Conservation (phyloP, 1,140 invertebrate genomes). For the Zaprionus gabonicus region DNA sequence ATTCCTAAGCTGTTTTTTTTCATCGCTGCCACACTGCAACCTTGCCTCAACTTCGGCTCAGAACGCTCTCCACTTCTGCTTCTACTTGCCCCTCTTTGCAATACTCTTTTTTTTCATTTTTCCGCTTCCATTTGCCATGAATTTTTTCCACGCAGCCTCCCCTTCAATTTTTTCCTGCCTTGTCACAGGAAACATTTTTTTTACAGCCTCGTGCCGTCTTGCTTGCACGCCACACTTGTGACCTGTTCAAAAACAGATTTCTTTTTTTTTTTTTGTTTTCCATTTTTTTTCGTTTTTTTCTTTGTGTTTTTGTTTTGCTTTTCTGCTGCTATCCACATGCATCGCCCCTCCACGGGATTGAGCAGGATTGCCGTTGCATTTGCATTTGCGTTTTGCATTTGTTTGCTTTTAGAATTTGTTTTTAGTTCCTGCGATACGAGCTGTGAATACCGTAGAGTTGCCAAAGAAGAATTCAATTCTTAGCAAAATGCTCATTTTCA, state of each 20-base stretch:
- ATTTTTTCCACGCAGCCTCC: conserved; percentile 74
- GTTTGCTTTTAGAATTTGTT: conserved; percentile 75
- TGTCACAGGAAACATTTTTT: conserved; percentile 78
- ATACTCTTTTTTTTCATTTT: conserved; percentile 47
- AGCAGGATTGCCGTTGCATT: conserved; percentile 41
- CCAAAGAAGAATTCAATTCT: conserved; percentile 72
- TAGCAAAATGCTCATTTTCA: conserved; percentile 54
- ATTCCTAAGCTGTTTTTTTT: conserved; percentile 77
- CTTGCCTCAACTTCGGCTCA: conserved; percentile 71
- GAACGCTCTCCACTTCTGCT: conserved; percentile 17
- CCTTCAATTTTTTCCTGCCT: conserved; percentile 63
- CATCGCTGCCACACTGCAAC: conserved; percentile 58
- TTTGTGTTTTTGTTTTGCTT: conserved; percentile 60
- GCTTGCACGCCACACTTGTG: conserved; percentile 60
- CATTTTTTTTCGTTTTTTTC: conserved; percentile 29
- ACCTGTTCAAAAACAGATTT: conserved; percentile 69
- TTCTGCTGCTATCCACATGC: conserved; percentile 34
- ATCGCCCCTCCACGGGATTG: conserved; percentile 29
- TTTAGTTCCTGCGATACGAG: conserved; percentile 39
- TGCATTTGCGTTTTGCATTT: conserved; percentile 60
- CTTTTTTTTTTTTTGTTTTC: conserved; percentile 26
- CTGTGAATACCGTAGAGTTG: conserved; percentile 59
- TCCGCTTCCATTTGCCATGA: conserved; percentile 72
- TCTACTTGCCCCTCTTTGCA: conserved; percentile 23
- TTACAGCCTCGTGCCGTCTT: conserved; percentile 59